Evolutionary conservation across 2,888 invertebrate genomes (phyloP).

Genomic region (Phanerotoma sp.): DNA sequence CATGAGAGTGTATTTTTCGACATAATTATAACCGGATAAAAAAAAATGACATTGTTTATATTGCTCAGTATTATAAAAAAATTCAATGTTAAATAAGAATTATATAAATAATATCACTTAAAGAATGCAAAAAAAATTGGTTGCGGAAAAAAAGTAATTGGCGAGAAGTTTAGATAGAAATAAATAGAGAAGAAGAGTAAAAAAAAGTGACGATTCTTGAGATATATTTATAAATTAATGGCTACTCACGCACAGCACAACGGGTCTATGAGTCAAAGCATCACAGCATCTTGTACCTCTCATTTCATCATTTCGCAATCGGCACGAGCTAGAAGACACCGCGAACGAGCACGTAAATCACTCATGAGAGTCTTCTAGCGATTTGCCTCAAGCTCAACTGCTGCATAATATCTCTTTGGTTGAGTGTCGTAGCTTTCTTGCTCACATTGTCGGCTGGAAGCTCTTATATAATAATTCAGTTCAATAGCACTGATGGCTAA

Average conservation of each 20-base stretch:
- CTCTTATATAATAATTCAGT: slow-evolving; percentile 10
- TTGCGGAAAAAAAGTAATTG: no score
- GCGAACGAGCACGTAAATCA: slow-evolving; percentile 16
- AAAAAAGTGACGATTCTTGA: no score
- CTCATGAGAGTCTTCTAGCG: slow-evolving; percentile 1
- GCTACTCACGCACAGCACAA: not conserved
- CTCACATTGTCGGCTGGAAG: slow-evolving; percentile 3
- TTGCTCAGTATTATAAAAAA: no score
- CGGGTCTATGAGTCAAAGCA: slow-evolving; percentile 4
- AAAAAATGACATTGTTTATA: no score
- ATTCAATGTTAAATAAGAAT: no score
- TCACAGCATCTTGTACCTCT: not conserved
- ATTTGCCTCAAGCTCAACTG: slow-evolving; percentile 9
- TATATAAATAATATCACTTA: no score
- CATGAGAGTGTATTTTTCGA: no score
- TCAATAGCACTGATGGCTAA: not conserved
- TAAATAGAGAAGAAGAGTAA: no score
- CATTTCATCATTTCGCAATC: slow-evolving; percentile 10
- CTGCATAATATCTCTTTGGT: slow-evolving; percentile 5
- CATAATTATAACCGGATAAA: no score
- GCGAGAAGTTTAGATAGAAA: no score
- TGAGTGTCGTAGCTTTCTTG: not conserved
- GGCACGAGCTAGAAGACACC: slow-evolving; percentile 21
- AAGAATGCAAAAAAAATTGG: no score
- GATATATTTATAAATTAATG: slow-evolving; percentile 3